These are phyloP conservation scores for Hydrotaea diabolus DNA, from an alignment of 2,888 invertebrate genomes.

Conservation along the genomic window DNA sequence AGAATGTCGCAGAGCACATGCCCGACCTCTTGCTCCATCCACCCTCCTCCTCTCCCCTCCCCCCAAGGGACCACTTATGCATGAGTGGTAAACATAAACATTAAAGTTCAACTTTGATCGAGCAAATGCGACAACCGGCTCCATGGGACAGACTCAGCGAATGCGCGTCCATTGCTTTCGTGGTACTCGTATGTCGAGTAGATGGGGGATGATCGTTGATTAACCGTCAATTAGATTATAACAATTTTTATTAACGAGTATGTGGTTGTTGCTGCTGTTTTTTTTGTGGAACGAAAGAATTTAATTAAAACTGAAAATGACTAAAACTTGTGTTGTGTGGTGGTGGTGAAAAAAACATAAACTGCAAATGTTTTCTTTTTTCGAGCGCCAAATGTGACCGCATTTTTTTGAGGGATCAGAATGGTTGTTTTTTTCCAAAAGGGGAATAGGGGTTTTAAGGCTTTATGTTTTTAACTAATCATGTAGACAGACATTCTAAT, in stretches of 20 bases:
- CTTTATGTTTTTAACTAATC: neutral
- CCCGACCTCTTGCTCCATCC: no score
- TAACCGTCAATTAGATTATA: constrained; percentile 48
- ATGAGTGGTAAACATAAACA: constrained; percentile 54
- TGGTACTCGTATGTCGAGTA: no score
- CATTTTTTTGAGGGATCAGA: neutral
- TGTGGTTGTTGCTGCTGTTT: neutral
- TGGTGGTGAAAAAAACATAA: neutral
- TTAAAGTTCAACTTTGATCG: constrained; percentile 62
- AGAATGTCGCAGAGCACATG: no score
- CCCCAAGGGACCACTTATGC: constrained; percentile 25
- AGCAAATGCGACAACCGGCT: neutral
- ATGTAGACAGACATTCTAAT: neutral
- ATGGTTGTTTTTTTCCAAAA: neutral
- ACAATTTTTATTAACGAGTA: constrained; percentile 22
- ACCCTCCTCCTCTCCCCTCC: no score
- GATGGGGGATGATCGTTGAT: constrained; percentile 45
- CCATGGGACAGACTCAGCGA: neutral
- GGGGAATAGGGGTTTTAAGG: neutral
- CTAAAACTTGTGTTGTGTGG: neutral
- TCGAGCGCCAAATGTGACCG: constrained; percentile 12
- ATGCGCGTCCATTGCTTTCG: neutral
- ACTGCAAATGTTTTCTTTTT: constrained; percentile 11
- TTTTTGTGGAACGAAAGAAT: constrained; percentile 16
- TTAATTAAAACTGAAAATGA: constrained; percentile 40